Evolutionary conservation across 2,113 vertebrate genomes (phyloP).

Genomic region (Gopherus flavomarginatus): DNA sequence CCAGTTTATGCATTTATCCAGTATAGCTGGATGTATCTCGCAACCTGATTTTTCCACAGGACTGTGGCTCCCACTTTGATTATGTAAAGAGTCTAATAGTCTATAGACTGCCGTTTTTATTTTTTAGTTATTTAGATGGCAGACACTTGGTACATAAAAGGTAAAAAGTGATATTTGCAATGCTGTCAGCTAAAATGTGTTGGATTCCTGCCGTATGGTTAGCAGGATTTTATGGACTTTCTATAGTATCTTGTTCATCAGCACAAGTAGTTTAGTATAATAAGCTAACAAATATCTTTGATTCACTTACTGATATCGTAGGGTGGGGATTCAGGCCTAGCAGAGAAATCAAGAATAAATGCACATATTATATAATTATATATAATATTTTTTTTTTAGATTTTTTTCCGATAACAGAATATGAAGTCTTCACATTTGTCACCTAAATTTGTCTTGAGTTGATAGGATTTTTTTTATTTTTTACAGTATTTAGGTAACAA

Average conservation of each 20-base stretch:
- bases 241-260: not conserved
- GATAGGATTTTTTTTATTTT: too few relatives aligned
- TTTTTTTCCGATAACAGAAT: not conserved
- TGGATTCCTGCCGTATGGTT: not conserved
- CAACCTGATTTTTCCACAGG: not conserved
- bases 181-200: not conserved
- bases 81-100: not conserved
- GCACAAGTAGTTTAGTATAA: not conserved
- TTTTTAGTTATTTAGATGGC: not conserved
- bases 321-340: not conserved
- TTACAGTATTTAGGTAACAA: too few relatives aligned
- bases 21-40: not conserved
- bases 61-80: not conserved
- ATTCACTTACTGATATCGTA: not conserved
- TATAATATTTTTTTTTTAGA: too few relatives aligned
- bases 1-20: not conserved
- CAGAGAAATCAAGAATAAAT: not conserved
- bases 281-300: not conserved
- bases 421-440: not conserved
- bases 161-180: not conserved
- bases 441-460: not conserved
- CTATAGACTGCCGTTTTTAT: not conserved
- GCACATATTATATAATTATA: too few relatives aligned
- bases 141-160: not conserved
- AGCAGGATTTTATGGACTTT: not conserved